Evolutionary conservation across 2,113 vertebrate genomes (phyloP).

Genomic region (Microcebus griseorufus): DNA sequence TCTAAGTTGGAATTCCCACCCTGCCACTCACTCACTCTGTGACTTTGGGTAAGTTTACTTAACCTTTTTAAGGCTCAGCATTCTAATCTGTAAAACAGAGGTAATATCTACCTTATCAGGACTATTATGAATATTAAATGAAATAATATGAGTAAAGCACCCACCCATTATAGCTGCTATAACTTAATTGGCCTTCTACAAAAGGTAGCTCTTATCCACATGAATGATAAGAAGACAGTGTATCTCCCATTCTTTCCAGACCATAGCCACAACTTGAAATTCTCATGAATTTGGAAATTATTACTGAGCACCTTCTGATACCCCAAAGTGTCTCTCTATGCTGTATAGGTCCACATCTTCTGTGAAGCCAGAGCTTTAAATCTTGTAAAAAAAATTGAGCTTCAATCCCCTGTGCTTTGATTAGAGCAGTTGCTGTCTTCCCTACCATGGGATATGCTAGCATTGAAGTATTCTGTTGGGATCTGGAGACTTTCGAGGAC

Average conservation of each 20-base stretch:
- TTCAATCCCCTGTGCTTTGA: not conserved
- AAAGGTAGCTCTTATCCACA: not conserved
- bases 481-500: not conserved
- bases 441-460: not conserved
- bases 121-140: not conserved
- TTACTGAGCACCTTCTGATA: not conserved
- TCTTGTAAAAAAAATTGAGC: not conserved
- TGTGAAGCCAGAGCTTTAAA: not conserved
- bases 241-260: not conserved
- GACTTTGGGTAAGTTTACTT: not conserved
- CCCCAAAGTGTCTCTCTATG: not conserved
- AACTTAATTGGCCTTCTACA: not conserved
- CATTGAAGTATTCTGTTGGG: not conserved
- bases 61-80: not conserved
- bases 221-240: not conserved
- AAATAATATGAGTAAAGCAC: not conserved
- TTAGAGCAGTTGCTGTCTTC: not conserved
- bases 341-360: not conserved
- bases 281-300: conserved; percentile 1
- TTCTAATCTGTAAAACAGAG: not conserved
- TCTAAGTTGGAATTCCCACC: not conserved
- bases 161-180: not conserved
- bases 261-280: not conserved
- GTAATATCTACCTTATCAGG: not conserved
- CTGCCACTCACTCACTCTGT: not conserved